Base-by-base conservation (phyloP, 2,797 vertebrate species). In the Pangasius krempfi region DNA sequence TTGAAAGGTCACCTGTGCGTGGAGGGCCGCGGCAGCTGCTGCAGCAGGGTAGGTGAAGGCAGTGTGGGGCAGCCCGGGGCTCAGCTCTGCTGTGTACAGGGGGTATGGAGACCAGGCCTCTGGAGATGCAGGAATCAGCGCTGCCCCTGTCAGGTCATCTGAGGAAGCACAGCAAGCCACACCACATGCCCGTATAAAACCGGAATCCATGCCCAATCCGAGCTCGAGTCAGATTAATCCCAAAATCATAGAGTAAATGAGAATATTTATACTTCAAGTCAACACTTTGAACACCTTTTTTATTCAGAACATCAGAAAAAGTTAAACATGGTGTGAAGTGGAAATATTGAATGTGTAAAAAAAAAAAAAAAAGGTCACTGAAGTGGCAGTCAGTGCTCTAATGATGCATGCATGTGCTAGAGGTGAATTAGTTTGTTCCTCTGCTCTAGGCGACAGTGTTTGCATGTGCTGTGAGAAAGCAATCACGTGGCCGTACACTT, bases 91-190 rank as follows among this genome's bases (percentile, higher is more conserved):
- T 94, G 98, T 97, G 94, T 99, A 99, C 86, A 99, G 96, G 0
- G 98, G 98, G 92, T 99, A 99, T 54, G 99, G 98, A 90, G 98
- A 97, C 99, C 99, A 99, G 0, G 98, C 96, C 92, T 99, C 98
- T 0, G 99, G 98, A 60, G 99, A 98, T 0, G 98, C 98, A 47
- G 99, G 98, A 89, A 99, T 99, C 91, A 99, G 95, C 92, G 99
- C 97, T 12, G 98, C 97, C 94, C 98, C 99, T 7, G 98, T 97
- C 95, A 99, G 96, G 94, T 99, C 99, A 97, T 99, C 99, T 99
- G 92, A 44, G 72, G 40, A 89, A 89, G 93, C 88, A 93, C 88
- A 87, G 52, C 33, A 86, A 75, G 10, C 14, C 73, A 87, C 68
- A 84, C 60, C 50, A 84, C 27, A 47, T 47, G 33, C 30, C 64